These are phyloP conservation scores for Drosophila recens DNA, from an alignment of 2,888 invertebrate species.

Conservation along the genomic window DNA sequence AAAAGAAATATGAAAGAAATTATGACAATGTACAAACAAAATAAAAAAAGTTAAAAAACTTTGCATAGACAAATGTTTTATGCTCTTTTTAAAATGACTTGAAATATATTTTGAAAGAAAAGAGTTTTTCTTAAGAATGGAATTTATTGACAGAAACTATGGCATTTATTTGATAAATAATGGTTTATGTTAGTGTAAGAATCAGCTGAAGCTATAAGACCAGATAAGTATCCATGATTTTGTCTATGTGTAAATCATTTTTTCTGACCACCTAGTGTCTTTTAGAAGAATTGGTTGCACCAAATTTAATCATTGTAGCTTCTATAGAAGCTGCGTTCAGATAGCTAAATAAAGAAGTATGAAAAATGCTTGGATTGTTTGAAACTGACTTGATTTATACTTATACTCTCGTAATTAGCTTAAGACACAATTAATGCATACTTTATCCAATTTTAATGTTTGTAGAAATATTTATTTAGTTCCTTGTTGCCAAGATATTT, in stretches of 20 bases:
- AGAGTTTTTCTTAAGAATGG: neutral
- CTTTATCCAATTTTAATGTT: too few species aligned
- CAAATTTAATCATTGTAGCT: neutral
- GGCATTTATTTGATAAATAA: neutral
- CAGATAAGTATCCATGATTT: neutral
- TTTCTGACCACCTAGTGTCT: neutral
- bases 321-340: neutral
- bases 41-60: neutral
- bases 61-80: neutral
- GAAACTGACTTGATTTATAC: too few species aligned
- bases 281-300: neutral
- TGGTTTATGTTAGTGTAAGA: neutral
- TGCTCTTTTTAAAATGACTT: slow-evolving; percentile 3
- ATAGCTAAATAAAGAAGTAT: neutral
- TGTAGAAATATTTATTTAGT: too few species aligned
- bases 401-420: too few species aligned
- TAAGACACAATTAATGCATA: too few species aligned
- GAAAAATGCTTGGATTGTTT: neutral
- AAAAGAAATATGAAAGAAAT: slow-evolving; percentile 42
- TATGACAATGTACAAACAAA: slow-evolving; percentile 22
- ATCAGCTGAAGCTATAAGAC: neutral
- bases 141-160: neutral
- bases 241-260: neutral
- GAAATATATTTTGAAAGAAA: neutral
- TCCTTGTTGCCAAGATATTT: too few species aligned